Evolutionary conservation across 2,113 vertebrate species (phyloP).

Genomic region (Bungarus multicinctus): DNA sequence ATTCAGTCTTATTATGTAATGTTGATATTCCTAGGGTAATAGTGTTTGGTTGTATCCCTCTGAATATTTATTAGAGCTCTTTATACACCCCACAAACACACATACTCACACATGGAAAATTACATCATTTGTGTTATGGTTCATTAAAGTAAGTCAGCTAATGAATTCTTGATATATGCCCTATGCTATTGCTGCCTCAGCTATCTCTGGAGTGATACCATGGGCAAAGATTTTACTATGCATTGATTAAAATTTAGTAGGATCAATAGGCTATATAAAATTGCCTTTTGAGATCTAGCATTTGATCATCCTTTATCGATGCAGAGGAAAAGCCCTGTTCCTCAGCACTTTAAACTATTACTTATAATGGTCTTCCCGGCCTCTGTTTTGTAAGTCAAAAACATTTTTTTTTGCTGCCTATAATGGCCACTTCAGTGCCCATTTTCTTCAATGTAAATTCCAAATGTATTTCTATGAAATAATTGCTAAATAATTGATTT

Average conservation of each 20-base stretch:
- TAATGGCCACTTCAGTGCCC: background rate
- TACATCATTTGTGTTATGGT: background rate
- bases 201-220: background rate
- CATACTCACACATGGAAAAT: background rate
- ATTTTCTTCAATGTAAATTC: background rate
- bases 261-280: background rate
- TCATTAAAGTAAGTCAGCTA: background rate
- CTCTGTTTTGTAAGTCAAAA: background rate
- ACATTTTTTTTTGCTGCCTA: background rate
- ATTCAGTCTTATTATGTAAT: background rate
- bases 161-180: background rate
- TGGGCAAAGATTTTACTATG: background rate
- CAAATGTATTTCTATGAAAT: constrained; percentile 1
- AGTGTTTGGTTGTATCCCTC: background rate
- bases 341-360: background rate
- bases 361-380: background rate
- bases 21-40: background rate
- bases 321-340: background rate
- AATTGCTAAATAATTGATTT: constrained; percentile 22
- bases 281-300: background rate
- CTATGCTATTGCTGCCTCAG: background rate
- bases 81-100: background rate
- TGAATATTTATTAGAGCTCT: background rate
- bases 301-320: background rate
- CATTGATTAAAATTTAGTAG: background rate